Base-by-base conservation (phyloP, 2,888 invertebrate genomes). In the Melanophora roralis region DNA sequence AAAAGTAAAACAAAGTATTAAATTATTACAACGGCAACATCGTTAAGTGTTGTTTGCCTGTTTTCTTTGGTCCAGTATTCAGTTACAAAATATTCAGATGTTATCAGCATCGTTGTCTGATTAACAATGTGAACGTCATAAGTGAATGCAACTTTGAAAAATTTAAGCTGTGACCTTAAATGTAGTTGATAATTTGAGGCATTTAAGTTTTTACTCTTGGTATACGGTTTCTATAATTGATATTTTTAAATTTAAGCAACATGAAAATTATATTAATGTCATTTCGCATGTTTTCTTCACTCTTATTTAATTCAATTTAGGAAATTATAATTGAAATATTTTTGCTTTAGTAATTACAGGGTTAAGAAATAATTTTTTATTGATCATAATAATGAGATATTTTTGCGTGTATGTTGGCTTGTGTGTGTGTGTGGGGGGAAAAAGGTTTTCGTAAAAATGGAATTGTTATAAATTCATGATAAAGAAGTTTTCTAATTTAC, bases 221-320 rank as follows among this genome's bases (percentile, higher is more conserved):
- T 11, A 14, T 19, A 23, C 23, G 34, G 21, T 59, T 36, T 12
- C 14, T 23, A 16, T 34, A 71, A 71, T 59, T 73, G 19, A 53
- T 27, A 45, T 55, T 59, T 74, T 43, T 7, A 67, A 57, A 53
- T 60, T 49, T 38, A 60, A 75, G 51, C 34, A 71, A 60, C 32
- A 36, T 32, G 19, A 57, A 49, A 68, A 69, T 21, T 36, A 57
- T 72, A 49, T 73, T 68, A 59, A 68, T 55, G 16, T 62, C 40
- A 75, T 14, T 59, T 43, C 12, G 21, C 38, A 19, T 12, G 12
- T 51, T 36, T 60, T 23, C 19, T 47, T 47, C 32, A 8, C 45
- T 59, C 65, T 75, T 47, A 75, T 75, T 71, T 79, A 71, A 74
- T 69, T 74, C 74, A 79, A 75, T 79, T 74, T 69, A 14, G 14